Conservation (phyloP, 2,797 vertebrate species). For the Pseudopleuronectes americanus region DNA sequence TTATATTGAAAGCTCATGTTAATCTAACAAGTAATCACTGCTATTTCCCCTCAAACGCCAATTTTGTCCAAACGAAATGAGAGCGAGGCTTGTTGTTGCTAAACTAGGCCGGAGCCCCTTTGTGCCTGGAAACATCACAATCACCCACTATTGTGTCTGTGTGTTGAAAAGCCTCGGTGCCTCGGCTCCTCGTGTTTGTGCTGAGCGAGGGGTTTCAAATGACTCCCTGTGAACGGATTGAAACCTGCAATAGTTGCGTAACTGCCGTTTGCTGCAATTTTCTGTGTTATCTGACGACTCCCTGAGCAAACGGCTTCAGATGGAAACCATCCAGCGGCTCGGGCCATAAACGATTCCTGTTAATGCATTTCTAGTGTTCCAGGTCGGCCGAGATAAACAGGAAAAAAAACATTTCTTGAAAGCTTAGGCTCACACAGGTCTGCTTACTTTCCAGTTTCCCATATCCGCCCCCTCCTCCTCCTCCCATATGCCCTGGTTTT, state of each 20-base stretch:
- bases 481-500: slow-evolving; percentile 57
- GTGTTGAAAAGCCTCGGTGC: slow-evolving; percentile 25
- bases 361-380: too few species aligned
- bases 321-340: background rate
- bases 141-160: slow-evolving; percentile 54
- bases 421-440: slow-evolving; percentile 42
- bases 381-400: slow-evolving; percentile 1
- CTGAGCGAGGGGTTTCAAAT: slow-evolving; percentile 13
- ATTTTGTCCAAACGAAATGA: background rate
- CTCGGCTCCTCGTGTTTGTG: slow-evolving; percentile 35
- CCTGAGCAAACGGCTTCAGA: too few species aligned
- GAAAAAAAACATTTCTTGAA: slow-evolving; percentile 46
- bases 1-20: too few species aligned
- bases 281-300: background rate
- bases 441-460: slow-evolving; percentile 44
- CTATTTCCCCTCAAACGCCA: too few species aligned
- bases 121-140: slow-evolving; percentile 42
- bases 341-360: too few species aligned
- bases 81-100: slow-evolving; percentile 10
- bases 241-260: slow-evolving; percentile 15
- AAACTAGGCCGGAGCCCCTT: slow-evolving; percentile 53
- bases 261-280: slow-evolving; percentile 5
- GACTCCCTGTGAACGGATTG: slow-evolving; percentile 9
- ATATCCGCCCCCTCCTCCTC: background rate
- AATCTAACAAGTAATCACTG: too few species aligned